These are phyloP conservation scores for Camarhynchus parvulus DNA, from an alignment of 2,113 vertebrate genomes.

Conservation along the genomic window DNA sequence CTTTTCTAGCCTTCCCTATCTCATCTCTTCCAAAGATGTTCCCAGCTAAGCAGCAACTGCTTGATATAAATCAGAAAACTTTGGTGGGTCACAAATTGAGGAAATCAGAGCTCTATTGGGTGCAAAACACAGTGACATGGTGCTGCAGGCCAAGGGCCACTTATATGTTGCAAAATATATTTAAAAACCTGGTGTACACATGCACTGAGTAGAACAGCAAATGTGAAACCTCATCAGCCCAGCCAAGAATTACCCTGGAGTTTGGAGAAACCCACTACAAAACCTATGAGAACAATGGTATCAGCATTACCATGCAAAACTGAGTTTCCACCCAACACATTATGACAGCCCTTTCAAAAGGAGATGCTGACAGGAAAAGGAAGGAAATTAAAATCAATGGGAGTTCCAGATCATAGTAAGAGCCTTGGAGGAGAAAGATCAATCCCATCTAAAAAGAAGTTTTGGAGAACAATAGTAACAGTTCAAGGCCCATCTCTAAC, in stretches of 20 bases:
- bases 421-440: background rate
- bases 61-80: background rate
- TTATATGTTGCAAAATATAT: background rate
- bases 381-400: slow-evolving; percentile 7
- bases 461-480: background rate
- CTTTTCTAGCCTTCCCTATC: background rate
- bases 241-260: background rate
- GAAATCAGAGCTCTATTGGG: background rate
- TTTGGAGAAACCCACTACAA: background rate
- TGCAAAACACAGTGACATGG: accelerated
- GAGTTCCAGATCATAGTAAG: background rate
- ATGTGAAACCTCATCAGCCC: background rate
- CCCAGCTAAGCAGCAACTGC: background rate
- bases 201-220: background rate
- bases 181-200: background rate
- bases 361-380: background rate
- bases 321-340: background rate
- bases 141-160: background rate
- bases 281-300: background rate
- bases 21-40: background rate
- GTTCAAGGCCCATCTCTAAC: background rate
- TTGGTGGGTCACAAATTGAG: background rate
- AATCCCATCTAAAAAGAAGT: background rate
- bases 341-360: background rate
- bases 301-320: background rate